Evolutionary conservation across 1,140 invertebrate genomes (phyloP), one percentile per base, ranked within the genome.

Genomic region (Pygmarrhopalites habei): DNA sequence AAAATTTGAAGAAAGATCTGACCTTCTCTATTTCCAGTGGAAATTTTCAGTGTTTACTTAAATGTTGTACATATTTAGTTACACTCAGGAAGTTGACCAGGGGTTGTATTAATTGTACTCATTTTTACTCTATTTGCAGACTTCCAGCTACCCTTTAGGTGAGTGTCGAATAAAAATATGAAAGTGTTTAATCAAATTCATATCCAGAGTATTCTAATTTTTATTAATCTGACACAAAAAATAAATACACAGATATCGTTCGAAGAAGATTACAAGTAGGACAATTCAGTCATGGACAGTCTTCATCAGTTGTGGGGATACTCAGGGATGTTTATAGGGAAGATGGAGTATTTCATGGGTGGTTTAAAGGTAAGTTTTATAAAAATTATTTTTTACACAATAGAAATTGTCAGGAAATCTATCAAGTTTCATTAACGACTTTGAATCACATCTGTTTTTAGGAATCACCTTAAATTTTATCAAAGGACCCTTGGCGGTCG

Each of bases 401-500:
- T 12, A 15, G 21, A 47, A 15, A 47, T 47, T 47, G 10, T 15
- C 7, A 10, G 19, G 10, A 15, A 5, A 47, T 15, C 10, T 47
- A 15, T 15, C 5, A 47, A 47, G 7, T 10, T 15, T 15, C 19
- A 15, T 21, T 15, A 47, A 47, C 7, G 7, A 49, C 10, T 7
- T 49, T 17, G 10, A 12, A 12, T 21, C 19, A 12, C 19, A 10
- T 49, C 10, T 49, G 23, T 28, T 53, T 49, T 23, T 21, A 49
- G 46, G 65, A 0, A 81, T 99, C 0, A 95, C 89, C 69, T 95
- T 99, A 90, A 99, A 99, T 79, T 99, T 94, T 92, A 86, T 99
- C 2, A 99, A 99, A 79, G 96, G 96, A 4, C 96, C 96, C 0
- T 90, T 98, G 47, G 91, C 95, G 2, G 94, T 95, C n/a, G 95